phyloP scores from a whole-genome alignment of 2,888 invertebrate species.

The Acanthopleura granulata region DNA sequence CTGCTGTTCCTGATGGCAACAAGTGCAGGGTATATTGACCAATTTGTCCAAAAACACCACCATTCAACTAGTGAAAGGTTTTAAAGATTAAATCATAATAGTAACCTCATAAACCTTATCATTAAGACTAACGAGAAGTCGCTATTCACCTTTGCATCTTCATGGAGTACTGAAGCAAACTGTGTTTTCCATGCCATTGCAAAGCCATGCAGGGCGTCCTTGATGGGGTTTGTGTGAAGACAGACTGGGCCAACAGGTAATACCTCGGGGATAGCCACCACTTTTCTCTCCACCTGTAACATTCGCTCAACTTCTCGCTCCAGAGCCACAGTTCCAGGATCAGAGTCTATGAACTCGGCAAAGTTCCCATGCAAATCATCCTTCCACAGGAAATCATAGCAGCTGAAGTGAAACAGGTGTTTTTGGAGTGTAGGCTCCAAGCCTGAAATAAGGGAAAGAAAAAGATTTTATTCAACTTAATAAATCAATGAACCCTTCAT shows the following conservation, averaged over 20 bases:
- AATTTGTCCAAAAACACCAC: no score
- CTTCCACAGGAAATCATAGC: slow-evolving; percentile 69
- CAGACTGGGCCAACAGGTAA: slow-evolving; percentile 65
- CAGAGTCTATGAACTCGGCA: slow-evolving; percentile 61
- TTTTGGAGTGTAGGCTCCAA: slow-evolving; percentile 56
- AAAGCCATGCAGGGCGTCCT: slow-evolving; percentile 67
- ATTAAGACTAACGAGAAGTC: no score
- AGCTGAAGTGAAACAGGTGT: slow-evolving; percentile 65
- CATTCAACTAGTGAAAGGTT: no score
- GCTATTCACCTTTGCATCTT: slow-evolving; percentile 64
- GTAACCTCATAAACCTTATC: no score
- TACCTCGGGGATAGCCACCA: slow-evolving; percentile 53
- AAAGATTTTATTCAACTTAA: neutral
- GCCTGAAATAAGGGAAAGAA: slow-evolving; percentile 41
- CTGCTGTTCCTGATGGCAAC: no score
- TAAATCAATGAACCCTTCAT: neutral
- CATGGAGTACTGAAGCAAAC: slow-evolving; percentile 67
- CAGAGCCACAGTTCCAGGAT: slow-evolving; percentile 50
- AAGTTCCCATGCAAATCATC: slow-evolving; percentile 68
- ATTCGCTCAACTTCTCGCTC: slow-evolving; percentile 49
- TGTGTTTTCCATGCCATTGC: slow-evolving; percentile 69
- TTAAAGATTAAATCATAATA: no score
- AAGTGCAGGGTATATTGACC: no score
- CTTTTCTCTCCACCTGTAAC: slow-evolving; percentile 65
- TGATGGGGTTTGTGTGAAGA: slow-evolving; percentile 64